Evolutionary conservation across 2,888 invertebrate genomes (phyloP), one percentile per base, ranked within the genome.

Genomic region (Dynastes maya): DNA sequence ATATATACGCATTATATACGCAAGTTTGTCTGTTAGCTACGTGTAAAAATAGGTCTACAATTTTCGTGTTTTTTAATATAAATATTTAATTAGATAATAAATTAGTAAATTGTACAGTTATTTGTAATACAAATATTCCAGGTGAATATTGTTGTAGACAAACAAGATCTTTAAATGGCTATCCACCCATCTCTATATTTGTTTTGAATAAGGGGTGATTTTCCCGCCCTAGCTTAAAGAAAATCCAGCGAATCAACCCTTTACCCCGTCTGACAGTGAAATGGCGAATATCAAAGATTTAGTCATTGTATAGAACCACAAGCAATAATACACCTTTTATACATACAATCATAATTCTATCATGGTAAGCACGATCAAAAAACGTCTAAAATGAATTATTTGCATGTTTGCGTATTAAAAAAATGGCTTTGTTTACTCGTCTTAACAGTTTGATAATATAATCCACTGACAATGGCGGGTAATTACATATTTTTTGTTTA

Each of bases 171-270:
- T 37, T 37, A 37, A 37, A 37, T 8, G 11, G 11, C 45, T 45
- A 6, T 9, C 9, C 40, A 40, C 5, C 9, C 8, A 8, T 45
- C 8, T 9, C 8, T 45, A 45, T 63, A 27, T 2, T 16, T 8
- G 13, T 37, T 16, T 74, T 61, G 22, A 61, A 45, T 29, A 49
- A 72, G 63, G 72, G 79, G 81, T 79, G 77, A 63, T 40, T 77
- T 83, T 83, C 81, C 81, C 84, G 84, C 84, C 80, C 78, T 51
- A 67, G 76, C 81, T 84, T 76, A 77, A 83, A 83, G 51, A 61
- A 58, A 22, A 72, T 68, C 77, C 77, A 63, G 74, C 63, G 63
- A 58, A 71, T 70, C 65, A 80, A 49, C 81, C 82, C 72, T 80
- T 81, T 79, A 79, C 80, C 81, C 80, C 80, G 76, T 80, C 51